Evolutionary conservation across 2,797 vertebrate species (phyloP), one percentile per base, ranked within the genome.

Genomic region (Sciurus carolinensis): DNA sequence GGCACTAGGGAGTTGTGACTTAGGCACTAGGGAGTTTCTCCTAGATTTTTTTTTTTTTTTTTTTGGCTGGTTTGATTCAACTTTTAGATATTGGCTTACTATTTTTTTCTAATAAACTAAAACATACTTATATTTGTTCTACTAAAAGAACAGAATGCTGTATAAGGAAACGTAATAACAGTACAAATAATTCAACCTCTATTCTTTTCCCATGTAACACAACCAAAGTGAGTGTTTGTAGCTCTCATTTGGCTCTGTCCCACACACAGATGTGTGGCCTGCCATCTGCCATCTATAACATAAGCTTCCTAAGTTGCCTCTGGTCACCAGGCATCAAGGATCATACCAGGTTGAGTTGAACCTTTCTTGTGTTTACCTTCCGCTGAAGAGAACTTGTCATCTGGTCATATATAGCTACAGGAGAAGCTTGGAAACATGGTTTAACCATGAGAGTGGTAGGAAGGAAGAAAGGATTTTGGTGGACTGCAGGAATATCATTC

Each of bases 11-110:
- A 39, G 3, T 39, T 88, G 4, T 69, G 50, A 67, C 18, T 44
- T 79, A 57, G 5, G 12, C 36, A 39, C 3, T 39, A 39, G 39
- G 39, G 39, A 95, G 2, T 94, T 73, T 89, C 24, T 50, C 50
- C 17, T 87, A 13, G 26, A 92, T 42, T 93, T 86, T 87, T 22
- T 71, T 88, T 36, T 36, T 36, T 36, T 28, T 54, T 71, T 90
- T 93, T 82, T 50, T 91, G 64, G 39, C 47, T 50, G 28, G 17
- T 59, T 95, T 95, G 11, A 52, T 77, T 91, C 8, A 75, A 54
- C 59, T 93, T 94, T 91, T 86, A 86, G 54, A 62, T 62, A 80
- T 42, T 88, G 62, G 6, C 26, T 85, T 90, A 64, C 24, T 91
- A 22, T 54, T 22, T 57, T 57, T 92, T 47, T 42, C 50, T 72